Conservation (phyloP, 1,140 invertebrate genomes). For the Rhopalosiphum maidis region DNA sequence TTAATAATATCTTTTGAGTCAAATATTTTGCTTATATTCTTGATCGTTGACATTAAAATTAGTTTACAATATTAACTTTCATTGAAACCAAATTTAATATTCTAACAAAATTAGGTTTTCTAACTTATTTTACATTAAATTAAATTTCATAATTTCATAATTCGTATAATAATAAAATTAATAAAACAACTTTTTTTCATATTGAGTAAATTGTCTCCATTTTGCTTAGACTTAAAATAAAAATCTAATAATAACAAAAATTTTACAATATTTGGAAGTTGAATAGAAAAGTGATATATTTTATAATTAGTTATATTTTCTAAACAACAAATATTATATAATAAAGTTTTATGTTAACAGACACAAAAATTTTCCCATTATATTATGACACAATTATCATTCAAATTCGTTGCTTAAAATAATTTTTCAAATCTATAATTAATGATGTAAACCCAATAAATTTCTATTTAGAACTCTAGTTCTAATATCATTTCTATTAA, state of each 20-base stretch:
- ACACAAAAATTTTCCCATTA: background rate
- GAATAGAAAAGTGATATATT: background rate
- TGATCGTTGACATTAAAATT: background rate
- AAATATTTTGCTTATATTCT: slow-evolving; percentile 32
- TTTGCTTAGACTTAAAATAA: background rate
- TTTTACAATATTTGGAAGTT: background rate
- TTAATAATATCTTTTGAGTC: background rate
- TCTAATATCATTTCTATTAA: background rate
- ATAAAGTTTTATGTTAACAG: background rate
- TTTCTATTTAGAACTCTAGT: background rate
- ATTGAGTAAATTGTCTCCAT: background rate
- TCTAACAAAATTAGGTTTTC: background rate
- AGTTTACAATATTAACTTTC: slow-evolving; percentile 7
- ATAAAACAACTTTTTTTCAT: background rate
- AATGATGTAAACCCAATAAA: slow-evolving; percentile 23
- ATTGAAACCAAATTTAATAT: no score
- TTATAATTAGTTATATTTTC: background rate
- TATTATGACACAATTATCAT: slow-evolving; percentile 25
- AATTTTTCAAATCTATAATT: slow-evolving; percentile 36
- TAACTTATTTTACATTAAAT: background rate
- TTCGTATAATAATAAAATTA: background rate
- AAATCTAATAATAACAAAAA: background rate
- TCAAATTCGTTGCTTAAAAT: slow-evolving; percentile 24
- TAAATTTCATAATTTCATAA: background rate
- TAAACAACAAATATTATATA: background rate